Percentiles rank a stretch among this genome's conserved stretches.
phyloP scores from a whole-genome alignment of 1,140 invertebrate species.

The Lucilia cuprina region DNA sequence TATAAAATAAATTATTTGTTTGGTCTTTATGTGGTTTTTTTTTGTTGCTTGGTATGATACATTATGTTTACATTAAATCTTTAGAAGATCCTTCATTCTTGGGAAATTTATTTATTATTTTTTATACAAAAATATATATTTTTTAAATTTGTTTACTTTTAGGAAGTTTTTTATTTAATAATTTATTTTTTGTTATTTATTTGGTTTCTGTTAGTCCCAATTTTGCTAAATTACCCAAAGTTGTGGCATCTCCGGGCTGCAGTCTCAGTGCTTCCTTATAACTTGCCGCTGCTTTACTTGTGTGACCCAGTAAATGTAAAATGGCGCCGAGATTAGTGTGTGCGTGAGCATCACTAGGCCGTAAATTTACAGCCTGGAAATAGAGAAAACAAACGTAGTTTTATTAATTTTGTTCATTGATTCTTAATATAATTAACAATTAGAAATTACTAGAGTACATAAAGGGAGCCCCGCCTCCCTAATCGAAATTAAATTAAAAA shows the following conservation, averaged over 20 bases:
- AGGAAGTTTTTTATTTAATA: neutral
- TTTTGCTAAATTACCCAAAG: conserved; percentile 87
- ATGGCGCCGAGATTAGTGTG: conserved; percentile 95
- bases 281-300: conserved; percentile 80
- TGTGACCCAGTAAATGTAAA: conserved; percentile 89
- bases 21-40: conserved; percentile 41
- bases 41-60: conserved; percentile 48
- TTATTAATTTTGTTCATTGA: no score
- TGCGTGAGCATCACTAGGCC: conserved; percentile 74
- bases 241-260: conserved; percentile 85
- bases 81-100: conserved; percentile 1
- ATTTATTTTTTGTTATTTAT: conserved; percentile 39
- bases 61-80: conserved; percentile 27
- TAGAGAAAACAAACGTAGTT: neutral
- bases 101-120: neutral
- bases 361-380: conserved; percentile 53
- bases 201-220: conserved; percentile 63
- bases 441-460: no score
- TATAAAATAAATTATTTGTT: neutral
- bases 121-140: neutral
- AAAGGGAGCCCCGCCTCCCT: no score
- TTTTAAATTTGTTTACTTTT: conserved; percentile 13
- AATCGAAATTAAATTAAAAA: no score
- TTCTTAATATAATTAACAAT: no score
- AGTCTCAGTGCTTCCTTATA: conserved; percentile 83